Conservation (phyloP, 2,888 invertebrate genomes). For the Neocrepidodera transversa region DNA sequence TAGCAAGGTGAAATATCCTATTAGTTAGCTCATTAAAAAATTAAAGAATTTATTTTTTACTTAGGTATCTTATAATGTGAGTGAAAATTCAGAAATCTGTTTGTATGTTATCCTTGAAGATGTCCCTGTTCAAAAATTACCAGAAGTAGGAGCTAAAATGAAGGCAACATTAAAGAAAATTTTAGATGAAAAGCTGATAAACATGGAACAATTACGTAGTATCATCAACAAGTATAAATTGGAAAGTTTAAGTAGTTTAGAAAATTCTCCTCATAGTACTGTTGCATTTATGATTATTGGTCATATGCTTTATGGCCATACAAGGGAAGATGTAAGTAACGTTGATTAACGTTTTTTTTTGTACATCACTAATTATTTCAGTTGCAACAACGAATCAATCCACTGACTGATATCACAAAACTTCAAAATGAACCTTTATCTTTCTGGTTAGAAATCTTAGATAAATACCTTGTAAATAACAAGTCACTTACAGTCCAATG, state of each 20-base stretch:
- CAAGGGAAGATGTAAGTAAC: slow-evolving; percentile 71
- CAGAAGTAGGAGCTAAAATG: slow-evolving; percentile 68
- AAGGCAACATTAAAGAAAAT: slow-evolving; percentile 62
- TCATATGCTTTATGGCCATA: slow-evolving; percentile 82
- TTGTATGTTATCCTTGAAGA: slow-evolving; percentile 77
- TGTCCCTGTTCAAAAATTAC: slow-evolving; percentile 74
- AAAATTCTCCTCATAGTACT: slow-evolving; percentile 77
- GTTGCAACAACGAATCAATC: slow-evolving; percentile 75
- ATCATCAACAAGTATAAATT: slow-evolving; percentile 76
- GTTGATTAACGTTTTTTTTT: neutral
- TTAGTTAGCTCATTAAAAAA: slow-evolving; percentile 7
- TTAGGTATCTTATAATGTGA: slow-evolving; percentile 72
- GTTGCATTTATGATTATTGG: slow-evolving; percentile 81
- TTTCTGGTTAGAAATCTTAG: slow-evolving; percentile 77
- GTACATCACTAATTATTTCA: slow-evolving; percentile 49
- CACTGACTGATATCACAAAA: slow-evolving; percentile 67
- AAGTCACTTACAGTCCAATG: slow-evolving; percentile 70
- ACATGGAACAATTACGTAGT: slow-evolving; percentile 77
- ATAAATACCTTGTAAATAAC: slow-evolving; percentile 72
- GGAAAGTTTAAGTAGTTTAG: slow-evolving; percentile 74
- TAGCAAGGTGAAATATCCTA: slow-evolving; percentile 66
- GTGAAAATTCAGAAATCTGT: slow-evolving; percentile 76
- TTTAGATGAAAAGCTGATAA: slow-evolving; percentile 65
- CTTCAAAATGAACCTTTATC: slow-evolving; percentile 67
- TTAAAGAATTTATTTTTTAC: slow-evolving; percentile 37